phyloP scores from a whole-genome alignment of 2,113 vertebrate species.

The Clupea harengus region DNA sequence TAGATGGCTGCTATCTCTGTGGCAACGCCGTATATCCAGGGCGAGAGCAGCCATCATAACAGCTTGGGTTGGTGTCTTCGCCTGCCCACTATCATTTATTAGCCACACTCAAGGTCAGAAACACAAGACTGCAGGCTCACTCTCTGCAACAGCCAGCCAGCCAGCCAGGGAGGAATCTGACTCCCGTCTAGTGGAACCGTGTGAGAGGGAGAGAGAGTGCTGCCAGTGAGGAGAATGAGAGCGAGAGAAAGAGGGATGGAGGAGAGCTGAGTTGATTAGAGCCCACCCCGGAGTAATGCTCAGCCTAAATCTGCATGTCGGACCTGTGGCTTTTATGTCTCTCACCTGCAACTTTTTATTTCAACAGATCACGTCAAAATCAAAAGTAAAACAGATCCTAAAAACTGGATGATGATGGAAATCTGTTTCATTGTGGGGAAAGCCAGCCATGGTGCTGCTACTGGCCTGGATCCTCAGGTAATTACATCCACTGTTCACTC shows the following conservation, averaged over 20 bases:
- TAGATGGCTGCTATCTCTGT: conserved; percentile 30
- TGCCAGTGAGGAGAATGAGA: background rate
- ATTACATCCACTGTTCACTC: conserved; percentile 9
- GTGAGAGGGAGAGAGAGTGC: background rate
- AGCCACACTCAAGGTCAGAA: conserved; percentile 41
- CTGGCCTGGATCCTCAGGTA: background rate
- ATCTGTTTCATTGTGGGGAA: background rate
- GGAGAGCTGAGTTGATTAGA: background rate
- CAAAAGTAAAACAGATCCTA: background rate
- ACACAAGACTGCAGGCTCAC: conserved; percentile 30
- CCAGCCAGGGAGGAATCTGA: conserved; percentile 3
- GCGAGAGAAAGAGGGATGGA: background rate
- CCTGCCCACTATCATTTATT: conserved; percentile 52
- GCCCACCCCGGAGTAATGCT: background rate
- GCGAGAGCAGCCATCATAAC: conserved; percentile 40
- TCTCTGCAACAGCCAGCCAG: background rate
- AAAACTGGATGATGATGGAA: background rate
- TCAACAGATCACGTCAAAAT: background rate
- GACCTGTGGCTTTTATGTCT: background rate
- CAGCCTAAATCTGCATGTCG: background rate
- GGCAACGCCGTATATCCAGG: conserved; percentile 47
- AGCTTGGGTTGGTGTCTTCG: conserved; percentile 33
- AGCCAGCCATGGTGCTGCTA: background rate
- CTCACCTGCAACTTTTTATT: background rate
- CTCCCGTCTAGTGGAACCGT: background rate